Percentiles rank a stretch among this genome's conserved stretches.
These are phyloP conservation scores for Tenualosa ilisha DNA, from an alignment of 2,797 vertebrate species.

Conservation along the genomic window DNA sequence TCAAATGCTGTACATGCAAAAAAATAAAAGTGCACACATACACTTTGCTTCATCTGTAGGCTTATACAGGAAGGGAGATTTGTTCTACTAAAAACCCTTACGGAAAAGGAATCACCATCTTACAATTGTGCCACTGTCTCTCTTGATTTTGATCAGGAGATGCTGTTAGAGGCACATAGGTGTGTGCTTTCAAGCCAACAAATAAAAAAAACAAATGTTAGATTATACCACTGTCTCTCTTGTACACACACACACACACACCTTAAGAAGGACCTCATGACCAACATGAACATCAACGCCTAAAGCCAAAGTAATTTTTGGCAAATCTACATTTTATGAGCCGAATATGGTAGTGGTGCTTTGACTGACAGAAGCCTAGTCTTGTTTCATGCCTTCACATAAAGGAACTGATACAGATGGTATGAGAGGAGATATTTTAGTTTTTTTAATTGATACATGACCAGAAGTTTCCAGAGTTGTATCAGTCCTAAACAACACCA, in stretches of 20 bases:
- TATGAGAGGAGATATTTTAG: neutral
- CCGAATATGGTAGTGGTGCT: slow-evolving; percentile 56
- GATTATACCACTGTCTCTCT: too few species aligned
- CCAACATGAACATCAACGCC: slow-evolving; percentile 36
- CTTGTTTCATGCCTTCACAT: slow-evolving; percentile 66
- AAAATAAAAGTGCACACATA: neutral
- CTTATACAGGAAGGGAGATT: neutral
- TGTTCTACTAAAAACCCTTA: neutral
- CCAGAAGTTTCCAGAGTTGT: neutral
- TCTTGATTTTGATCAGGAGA: neutral
- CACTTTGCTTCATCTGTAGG: neutral
- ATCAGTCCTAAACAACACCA: neutral
- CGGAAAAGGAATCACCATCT: neutral
- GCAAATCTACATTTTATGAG: slow-evolving; percentile 55
- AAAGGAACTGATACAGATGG: slow-evolving; percentile 58
- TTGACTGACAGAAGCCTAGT: slow-evolving; percentile 70
- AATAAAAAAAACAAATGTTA: neutral
- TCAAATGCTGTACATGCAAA: slow-evolving; percentile 42
- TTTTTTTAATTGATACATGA: too few species aligned
- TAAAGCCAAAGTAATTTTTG: slow-evolving; percentile 67
- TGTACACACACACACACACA: neutral
- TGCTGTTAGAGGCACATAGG: neutral
- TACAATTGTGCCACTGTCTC: neutral
- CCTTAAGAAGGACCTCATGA: too few species aligned
- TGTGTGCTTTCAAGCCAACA: neutral